Conservation (phyloP, 1,140 invertebrate genomes). For the Trigoniulus corallinus region DNA sequence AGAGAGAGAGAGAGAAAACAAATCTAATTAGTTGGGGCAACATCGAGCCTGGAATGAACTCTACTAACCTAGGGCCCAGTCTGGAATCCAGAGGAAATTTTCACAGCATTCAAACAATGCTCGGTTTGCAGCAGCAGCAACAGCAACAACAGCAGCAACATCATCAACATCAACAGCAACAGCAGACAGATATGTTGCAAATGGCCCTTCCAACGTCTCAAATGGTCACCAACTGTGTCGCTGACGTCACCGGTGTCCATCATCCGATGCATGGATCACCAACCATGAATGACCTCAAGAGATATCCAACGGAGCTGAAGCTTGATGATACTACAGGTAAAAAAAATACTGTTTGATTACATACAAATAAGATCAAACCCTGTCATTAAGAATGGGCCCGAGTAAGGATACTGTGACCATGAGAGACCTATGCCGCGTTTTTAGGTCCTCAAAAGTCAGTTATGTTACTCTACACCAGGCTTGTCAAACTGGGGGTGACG, state of each 20-base stretch:
- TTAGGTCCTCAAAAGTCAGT: no score
- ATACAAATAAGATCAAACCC: no score
- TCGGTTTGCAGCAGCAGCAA: constrained; percentile 30
- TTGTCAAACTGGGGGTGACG: no score
- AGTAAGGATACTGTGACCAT: no score
- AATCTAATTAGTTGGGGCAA: no score
- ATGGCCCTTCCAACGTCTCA: background rate
- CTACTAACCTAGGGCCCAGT: no score
- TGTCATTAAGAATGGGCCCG: no score
- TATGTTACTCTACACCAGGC: no score
- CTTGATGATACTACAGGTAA: background rate
- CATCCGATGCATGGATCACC: background rate
- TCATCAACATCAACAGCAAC: constrained; percentile 12
- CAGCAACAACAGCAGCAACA: constrained; percentile 27
- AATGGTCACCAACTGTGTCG: background rate
- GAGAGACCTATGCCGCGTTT: no score
- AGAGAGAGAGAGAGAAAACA: no score
- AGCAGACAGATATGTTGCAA: background rate
- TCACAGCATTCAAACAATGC: constrained; percentile 36
- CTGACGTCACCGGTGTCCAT: background rate
- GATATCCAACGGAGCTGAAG: background rate
- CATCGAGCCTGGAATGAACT: no score
- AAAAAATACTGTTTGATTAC: background rate
- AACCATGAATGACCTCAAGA: background rate
- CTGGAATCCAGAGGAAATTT: no score